Conservation (phyloP, 2,888 invertebrate genomes). For the Criorhina ranunculi region DNA sequence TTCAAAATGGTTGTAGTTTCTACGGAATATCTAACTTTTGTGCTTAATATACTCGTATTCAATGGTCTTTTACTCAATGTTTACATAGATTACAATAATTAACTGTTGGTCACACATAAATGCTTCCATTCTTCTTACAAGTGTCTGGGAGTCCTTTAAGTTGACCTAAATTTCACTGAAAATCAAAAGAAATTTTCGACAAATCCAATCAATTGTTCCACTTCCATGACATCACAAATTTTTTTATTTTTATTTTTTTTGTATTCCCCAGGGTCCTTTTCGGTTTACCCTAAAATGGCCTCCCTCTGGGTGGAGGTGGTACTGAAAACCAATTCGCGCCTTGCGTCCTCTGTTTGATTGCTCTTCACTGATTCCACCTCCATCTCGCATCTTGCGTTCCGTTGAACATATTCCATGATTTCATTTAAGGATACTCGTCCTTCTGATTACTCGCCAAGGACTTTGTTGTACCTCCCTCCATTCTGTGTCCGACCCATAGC, state of each 20-base stretch:
- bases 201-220: neutral
- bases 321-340: slow-evolving; percentile 34
- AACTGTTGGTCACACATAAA: too few relatives aligned
- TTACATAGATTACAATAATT: too few relatives aligned
- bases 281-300: neutral
- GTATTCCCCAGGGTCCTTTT: neutral
- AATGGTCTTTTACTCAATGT: too few relatives aligned
- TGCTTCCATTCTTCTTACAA: too few relatives aligned
- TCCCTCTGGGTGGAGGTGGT: neutral
- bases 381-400: slow-evolving; percentile 23
- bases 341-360: slow-evolving; percentile 23
- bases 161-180: neutral
- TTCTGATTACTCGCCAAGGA: slow-evolving; percentile 38
- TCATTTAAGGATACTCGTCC: slow-evolving; percentile 34
- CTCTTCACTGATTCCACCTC: slow-evolving; percentile 41
- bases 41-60: too few relatives aligned
- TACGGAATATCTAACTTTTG: too few relatives aligned
- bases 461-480: neutral
- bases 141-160: too few relatives aligned
- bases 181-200: neutral
- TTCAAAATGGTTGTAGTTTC: too few relatives aligned
- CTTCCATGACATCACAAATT: neutral
- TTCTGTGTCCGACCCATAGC: neutral
- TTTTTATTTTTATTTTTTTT: neutral
- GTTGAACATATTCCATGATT: slow-evolving; percentile 38